Evolutionary conservation across 2,113 vertebrate genomes (phyloP), one percentile per base, ranked within the genome.

Genomic region (Aspidoscelis tigris): DNA sequence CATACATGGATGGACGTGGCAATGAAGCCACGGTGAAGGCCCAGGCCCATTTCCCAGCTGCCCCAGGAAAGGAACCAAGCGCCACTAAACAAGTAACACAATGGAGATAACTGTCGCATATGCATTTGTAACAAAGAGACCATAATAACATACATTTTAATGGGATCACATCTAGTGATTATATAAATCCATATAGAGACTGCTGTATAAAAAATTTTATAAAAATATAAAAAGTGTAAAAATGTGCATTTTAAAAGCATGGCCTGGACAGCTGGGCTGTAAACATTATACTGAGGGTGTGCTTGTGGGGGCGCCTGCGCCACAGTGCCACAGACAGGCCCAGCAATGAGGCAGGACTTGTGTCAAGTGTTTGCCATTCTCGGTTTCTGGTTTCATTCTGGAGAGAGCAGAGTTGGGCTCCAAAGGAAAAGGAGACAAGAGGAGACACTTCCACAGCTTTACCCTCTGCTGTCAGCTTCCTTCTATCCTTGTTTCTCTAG

Each of bases 221-320:
- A 96, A 96, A 96, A 96, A 96, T 96, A 96, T 96, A 95, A 95
- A 96, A 96, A 94, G 93, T 96, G 96, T 96, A 96, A 97, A 96
- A 97, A 92, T 96, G 96, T 96, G 96, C 96, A 95, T 95, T 96
- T 80, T 93, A 93, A 95, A 92, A 97, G 96, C 95, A 97, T 97
- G 95, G 96, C 96, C 95, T 91, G 93, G 96, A 96, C 94, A 97
- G 96, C 95, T 97, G 96, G 94, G 96, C 97, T 98, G 97, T 98
- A 98, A 98, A 99, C 97, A 97, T 96, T 97, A 92, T 93, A 92
- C 95, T 95, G 96, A 94, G 95, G 96, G 94, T 97, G 97, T 98
- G 98, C 97, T 98, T 97, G 96, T 92, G 94, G 88, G 96, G 98
- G 98, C 98, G 98, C 98, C 98, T 95, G 98, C 98, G 98, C 96